Conservation (phyloP, 2,888 invertebrate genomes). For the Conistra vaccinii region DNA sequence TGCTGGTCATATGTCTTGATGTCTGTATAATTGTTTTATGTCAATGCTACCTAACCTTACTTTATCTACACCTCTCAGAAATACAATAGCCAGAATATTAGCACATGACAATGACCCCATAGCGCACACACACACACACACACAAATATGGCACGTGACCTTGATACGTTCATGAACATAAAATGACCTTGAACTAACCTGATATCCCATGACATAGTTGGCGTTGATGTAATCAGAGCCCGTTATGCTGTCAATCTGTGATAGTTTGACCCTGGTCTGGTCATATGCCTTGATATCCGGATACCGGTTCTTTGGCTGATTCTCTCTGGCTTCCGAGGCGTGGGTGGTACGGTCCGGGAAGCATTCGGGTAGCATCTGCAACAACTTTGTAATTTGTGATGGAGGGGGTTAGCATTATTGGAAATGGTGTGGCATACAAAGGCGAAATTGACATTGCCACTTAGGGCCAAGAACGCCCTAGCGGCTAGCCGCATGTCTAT, state of each 20-base stretch:
- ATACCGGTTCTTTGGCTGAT: constrained; percentile 96
- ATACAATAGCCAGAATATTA: too few species aligned
- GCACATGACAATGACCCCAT: background rate
- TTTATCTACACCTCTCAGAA: background rate
- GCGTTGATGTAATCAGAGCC: constrained; percentile 98
- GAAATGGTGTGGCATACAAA: constrained; percentile 9
- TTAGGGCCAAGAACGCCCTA: too few species aligned
- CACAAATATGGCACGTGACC: background rate
- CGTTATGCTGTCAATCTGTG: constrained; percentile 94
- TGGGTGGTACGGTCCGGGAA: constrained; percentile 96
- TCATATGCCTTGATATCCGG: constrained; percentile 98
- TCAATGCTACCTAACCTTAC: background rate
- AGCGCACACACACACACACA: constrained; percentile 5
- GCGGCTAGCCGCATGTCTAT: too few species aligned
- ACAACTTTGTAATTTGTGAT: constrained; percentile 74
- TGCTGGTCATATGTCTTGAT: constrained; percentile 98
- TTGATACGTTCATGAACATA: background rate
- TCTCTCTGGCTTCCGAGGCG: constrained; percentile 96
- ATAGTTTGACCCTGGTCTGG: constrained; percentile 96
- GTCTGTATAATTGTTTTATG: constrained; percentile 93
- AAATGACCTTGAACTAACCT: constrained; percentile 81
- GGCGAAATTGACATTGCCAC: too few species aligned
- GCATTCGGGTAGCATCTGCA: constrained; percentile 94
- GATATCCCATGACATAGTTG: constrained; percentile 97
- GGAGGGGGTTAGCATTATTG: constrained; percentile 36